Percentiles rank a stretch among this genome's conserved stretches.
Conservation (phyloP, 2,888 invertebrate species). For the Mongoloraphidia duomilia region DNA sequence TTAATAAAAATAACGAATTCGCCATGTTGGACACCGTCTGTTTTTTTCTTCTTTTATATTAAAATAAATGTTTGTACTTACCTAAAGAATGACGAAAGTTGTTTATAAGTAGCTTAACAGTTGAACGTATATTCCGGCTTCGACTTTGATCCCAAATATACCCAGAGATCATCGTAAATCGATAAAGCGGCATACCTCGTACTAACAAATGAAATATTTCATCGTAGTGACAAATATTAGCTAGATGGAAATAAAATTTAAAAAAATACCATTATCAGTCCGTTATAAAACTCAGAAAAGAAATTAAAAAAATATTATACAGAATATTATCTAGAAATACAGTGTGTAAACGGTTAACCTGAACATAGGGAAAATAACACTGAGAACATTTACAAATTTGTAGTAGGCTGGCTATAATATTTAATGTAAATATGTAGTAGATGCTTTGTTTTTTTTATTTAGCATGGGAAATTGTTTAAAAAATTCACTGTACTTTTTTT, state of each 20-base stretch:
- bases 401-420: too few relatives aligned
- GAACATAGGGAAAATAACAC: too few relatives aligned
- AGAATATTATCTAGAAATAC: too few relatives aligned
- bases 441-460: too few relatives aligned
- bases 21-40: background rate
- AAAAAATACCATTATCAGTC: background rate
- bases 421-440: too few relatives aligned
- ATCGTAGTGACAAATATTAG: conserved; percentile 32
- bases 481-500: too few relatives aligned
- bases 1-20: too few relatives aligned
- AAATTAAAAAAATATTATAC: too few relatives aligned
- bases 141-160: conserved; percentile 32
- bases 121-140: conserved; percentile 30
- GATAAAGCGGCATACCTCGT: conserved; percentile 31
- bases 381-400: too few relatives aligned
- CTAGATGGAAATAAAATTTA: conserved; percentile 16
- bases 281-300: too few relatives aligned
- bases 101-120: conserved; percentile 26
- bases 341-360: too few relatives aligned
- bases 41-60: background rate
- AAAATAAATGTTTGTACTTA: conserved; percentile 14
- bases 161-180: conserved; percentile 31
- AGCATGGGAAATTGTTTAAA: too few relatives aligned
- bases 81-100: conserved; percentile 31
- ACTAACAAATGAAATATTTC: conserved; percentile 30